Evolutionary conservation across 2,113 vertebrate species (phyloP).

Genomic region (Indicator maculatus): DNA sequence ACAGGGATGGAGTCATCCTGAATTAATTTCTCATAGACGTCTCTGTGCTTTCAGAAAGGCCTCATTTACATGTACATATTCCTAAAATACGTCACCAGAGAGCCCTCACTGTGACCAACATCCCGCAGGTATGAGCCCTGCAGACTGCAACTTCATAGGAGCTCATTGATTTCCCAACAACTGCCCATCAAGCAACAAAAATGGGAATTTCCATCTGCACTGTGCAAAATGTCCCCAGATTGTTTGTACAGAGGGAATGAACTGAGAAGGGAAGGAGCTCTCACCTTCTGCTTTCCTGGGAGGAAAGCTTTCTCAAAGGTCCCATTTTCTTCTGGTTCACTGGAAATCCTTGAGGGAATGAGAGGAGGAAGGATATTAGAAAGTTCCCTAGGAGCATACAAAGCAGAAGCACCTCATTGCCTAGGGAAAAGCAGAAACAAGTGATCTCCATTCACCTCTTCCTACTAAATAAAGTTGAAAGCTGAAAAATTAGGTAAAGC

Average conservation of each 20-base stretch:
- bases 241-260: background rate
- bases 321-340: background rate
- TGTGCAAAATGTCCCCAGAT: background rate
- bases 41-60: background rate
- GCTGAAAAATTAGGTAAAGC: background rate
- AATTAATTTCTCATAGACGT: background rate
- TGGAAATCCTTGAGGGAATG: background rate
- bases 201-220: background rate
- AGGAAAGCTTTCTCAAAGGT: background rate
- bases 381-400: background rate
- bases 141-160: background rate
- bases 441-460: background rate
- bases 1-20: background rate
- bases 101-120: background rate
- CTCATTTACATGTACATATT: accelerated
- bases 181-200: background rate
- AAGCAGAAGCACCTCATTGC: background rate
- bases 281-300: background rate
- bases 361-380: background rate
- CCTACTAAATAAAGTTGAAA: background rate
- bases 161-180: background rate
- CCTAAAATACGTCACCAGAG: background rate
- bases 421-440: background rate
- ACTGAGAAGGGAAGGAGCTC: background rate
- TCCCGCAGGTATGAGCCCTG: background rate